Percentiles rank a stretch among this genome's conserved stretches.
These are phyloP conservation scores for Epirrhoe alternata DNA, from an alignment of 2,888 invertebrate species.

Conservation along the genomic window DNA sequence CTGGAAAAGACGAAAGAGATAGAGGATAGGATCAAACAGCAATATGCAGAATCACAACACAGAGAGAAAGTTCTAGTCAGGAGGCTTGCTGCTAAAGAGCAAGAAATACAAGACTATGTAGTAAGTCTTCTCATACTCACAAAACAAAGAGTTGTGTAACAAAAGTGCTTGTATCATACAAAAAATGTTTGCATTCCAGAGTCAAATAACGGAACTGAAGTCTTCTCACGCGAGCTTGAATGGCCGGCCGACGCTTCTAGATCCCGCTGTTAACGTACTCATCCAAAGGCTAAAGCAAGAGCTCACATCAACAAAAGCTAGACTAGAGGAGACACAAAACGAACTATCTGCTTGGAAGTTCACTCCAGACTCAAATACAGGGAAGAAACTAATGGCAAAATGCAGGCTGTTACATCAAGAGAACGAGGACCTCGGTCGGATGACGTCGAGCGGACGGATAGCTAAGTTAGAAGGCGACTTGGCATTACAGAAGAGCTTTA, in stretches of 20 bases:
- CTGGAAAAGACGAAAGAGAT: slow-evolving; percentile 89
- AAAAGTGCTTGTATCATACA: slow-evolving; percentile 5
- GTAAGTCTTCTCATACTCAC: slow-evolving; percentile 83
- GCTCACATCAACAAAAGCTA: slow-evolving; percentile 93
- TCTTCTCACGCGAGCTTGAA: slow-evolving; percentile 94
- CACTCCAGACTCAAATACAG: slow-evolving; percentile 99
- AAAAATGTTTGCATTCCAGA: slow-evolving; percentile 82
- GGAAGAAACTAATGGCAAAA: slow-evolving; percentile 98
- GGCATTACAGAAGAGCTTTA: slow-evolving; percentile 96
- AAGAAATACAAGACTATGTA: slow-evolving; percentile 98
- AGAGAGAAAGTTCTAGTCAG: slow-evolving; percentile 97
- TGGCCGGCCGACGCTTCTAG: slow-evolving; percentile 89
- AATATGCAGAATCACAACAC: slow-evolving; percentile 94
- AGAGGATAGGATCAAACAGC: slow-evolving; percentile 92
- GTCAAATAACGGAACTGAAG: slow-evolving; percentile 97
- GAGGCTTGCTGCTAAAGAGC: slow-evolving; percentile 97
- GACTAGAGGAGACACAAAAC: slow-evolving; percentile 98
- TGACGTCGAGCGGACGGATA: slow-evolving; percentile 97
- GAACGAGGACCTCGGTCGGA: slow-evolving; percentile 98
- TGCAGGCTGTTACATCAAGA: slow-evolving; percentile 97
- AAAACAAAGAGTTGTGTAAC: not conserved
- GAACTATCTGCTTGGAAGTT: slow-evolving; percentile 99
- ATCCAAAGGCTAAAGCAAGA: slow-evolving; percentile 96
- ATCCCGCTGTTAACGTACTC: slow-evolving; percentile 97
- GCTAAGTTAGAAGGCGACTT: slow-evolving; percentile 98